Evolutionary conservation across 1,140 invertebrate genomes (phyloP), one percentile per base, ranked within the genome.

Genomic region (Antheraea mylitta): DNA sequence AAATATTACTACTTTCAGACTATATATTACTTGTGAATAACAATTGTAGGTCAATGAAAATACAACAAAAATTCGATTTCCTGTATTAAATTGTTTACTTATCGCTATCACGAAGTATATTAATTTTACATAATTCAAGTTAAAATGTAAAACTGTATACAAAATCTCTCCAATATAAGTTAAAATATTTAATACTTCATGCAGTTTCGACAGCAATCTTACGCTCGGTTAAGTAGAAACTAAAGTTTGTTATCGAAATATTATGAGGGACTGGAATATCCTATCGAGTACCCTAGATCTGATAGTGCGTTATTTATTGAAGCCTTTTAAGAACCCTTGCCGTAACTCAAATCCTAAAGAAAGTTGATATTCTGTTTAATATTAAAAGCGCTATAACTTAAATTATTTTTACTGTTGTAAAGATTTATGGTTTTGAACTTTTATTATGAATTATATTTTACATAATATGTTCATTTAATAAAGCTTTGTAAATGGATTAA

Each of bases 291-390:
- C 61, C 4, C 30, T 63, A 37, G 61, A 65, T 65, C 45, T 48
- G 64, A 65, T 65, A 65, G 45, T 19, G 42, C 18, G 37, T 65
- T n/a, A 65, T 65, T 65, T 65, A 65, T 65, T 63, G 30, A 36
- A 48, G 42, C 63, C 38, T 64, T 48, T 53, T 37, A n/a, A 37
- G 11, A 63, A 37, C 16, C 61, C 30, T 63, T n/a, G 61, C 22
- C 37, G 37, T 63, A 63, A 63, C 18, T 63, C 61, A 63, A 63
- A 63, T 63, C 37, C 36, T 13, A 37, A n/a, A 37, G 61, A 63
- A 63, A 63, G 37, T 37, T 16, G 45, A 53, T 53, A 53, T 53
- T 53, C 9, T 53, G 13, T 53, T 53, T 16, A 53, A 53, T 53
- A 53, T 53, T 53, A 53, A 36, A 63, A 10, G 59, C 10, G 59